Conservation (phyloP, 2,797 vertebrate genomes). For the Hemibagrus guttatus region DNA sequence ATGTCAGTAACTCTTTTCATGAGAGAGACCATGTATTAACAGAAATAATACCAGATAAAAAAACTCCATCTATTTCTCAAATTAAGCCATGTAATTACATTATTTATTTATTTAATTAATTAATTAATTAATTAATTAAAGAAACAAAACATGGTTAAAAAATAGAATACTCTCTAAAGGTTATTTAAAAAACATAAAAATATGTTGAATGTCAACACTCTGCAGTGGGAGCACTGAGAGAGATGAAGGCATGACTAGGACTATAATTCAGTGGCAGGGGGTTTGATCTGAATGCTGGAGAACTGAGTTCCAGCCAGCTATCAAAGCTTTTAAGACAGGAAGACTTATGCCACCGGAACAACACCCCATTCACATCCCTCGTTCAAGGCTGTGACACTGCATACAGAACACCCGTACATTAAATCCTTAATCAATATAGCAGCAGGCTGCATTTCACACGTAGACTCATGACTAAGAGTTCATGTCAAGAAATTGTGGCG, state of each 20-base stretch:
- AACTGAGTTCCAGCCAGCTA: constrained; percentile 1
- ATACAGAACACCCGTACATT: constrained; percentile 44
- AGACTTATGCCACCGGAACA: constrained; percentile 67
- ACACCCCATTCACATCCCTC: constrained; percentile 57
- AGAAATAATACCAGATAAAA: background rate
- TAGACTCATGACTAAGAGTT: background rate
- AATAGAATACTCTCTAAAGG: background rate
- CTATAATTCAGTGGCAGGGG: background rate
- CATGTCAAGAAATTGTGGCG: background rate
- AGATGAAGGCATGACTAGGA: background rate
- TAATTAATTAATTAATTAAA: background rate
- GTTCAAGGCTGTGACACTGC: constrained; percentile 52
- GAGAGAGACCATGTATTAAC: background rate
- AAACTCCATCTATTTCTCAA: background rate
- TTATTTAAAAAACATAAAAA: background rate
- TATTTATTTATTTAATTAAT: too few relatives aligned
- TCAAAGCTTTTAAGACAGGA: constrained; percentile 39
- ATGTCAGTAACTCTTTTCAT: background rate
- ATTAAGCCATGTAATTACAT: background rate
- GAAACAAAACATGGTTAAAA: background rate
- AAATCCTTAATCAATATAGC: constrained; percentile 36
- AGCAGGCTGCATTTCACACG: background rate
- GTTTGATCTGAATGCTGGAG: constrained; percentile 13
- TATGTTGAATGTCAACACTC: background rate
- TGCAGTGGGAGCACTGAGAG: background rate